Evolutionary conservation across 2,888 invertebrate species (phyloP).

Genomic region (Conchocele bisecta): DNA sequence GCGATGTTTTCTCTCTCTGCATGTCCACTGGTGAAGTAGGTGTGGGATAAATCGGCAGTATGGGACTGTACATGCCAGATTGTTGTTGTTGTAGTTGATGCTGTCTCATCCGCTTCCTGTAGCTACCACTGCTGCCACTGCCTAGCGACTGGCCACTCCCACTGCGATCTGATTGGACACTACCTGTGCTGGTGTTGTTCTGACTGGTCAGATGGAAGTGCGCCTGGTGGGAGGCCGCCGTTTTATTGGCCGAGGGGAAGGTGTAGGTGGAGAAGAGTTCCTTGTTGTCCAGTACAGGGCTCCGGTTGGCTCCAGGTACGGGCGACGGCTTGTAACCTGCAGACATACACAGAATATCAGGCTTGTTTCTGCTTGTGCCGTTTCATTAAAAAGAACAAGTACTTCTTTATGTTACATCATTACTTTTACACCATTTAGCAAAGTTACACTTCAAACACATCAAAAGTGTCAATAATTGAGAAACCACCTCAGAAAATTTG

Average conservation of each 20-base stretch:
- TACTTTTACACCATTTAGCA: no score
- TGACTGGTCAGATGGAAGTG: constrained; percentile 37
- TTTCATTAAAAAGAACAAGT: no score
- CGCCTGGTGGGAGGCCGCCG: constrained; percentile 10
- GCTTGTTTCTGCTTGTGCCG: no score
- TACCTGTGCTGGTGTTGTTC: constrained; percentile 52
- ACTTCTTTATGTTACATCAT: no score
- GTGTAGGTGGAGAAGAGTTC: constrained; percentile 52
- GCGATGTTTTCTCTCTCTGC: constrained; percentile 51
- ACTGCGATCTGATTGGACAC: constrained; percentile 56
- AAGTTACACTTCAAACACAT: no score
- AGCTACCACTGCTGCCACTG: constrained; percentile 69
- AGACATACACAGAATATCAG: no score
- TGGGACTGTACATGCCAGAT: constrained; percentile 39
- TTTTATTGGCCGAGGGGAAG: constrained; percentile 48
- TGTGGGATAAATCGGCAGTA: constrained; percentile 33
- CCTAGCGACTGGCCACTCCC: constrained; percentile 51
- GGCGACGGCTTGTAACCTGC: constrained; percentile 65
- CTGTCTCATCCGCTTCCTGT: constrained; percentile 64
- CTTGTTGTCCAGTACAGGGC: constrained; percentile 62
- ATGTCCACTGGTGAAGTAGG: constrained; percentile 27
- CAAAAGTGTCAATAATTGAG: no score
- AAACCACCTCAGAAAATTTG: no score
- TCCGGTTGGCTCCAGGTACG: constrained; percentile 62
- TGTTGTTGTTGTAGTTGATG: constrained; percentile 48